phyloP scores from a whole-genome alignment of 2,888 invertebrate species.

The Drosophila quasianomalipes region DNA sequence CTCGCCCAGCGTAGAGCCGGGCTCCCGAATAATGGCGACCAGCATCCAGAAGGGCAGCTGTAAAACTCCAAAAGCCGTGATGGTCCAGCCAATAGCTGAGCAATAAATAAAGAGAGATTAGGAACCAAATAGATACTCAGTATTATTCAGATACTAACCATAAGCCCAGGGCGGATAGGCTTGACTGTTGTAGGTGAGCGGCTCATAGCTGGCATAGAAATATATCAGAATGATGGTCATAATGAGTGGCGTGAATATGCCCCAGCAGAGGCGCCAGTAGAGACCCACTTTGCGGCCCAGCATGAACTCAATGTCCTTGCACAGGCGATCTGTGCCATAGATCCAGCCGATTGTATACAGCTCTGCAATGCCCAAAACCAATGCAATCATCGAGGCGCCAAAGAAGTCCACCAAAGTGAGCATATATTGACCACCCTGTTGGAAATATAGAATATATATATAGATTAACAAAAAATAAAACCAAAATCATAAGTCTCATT shows the following conservation, averaged over 20 bases:
- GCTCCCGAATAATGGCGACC: constrained; percentile 80
- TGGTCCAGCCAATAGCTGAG: constrained; percentile 86
- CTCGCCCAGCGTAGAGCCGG: constrained; percentile 75
- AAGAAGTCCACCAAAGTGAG: constrained; percentile 90
- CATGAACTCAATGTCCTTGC: constrained; percentile 93
- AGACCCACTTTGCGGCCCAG: constrained; percentile 88
- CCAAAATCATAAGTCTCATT: not conserved
- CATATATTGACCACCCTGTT: constrained; percentile 91
- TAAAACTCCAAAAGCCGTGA: constrained; percentile 86
- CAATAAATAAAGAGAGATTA: not conserved
- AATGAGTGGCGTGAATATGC: constrained; percentile 89
- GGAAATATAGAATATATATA: not conserved
- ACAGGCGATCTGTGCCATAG: constrained; percentile 89
- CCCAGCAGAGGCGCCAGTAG: constrained; percentile 94
- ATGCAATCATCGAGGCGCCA: constrained; percentile 91
- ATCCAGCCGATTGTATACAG: constrained; percentile 90
- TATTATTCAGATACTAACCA: constrained; percentile 85
- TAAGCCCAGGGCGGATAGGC: constrained; percentile 88
- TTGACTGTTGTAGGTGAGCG: constrained; percentile 88
- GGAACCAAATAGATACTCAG: accelerated
- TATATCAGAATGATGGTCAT: constrained; percentile 91
- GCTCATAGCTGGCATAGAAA: constrained; percentile 88
- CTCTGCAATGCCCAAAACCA: constrained; percentile 89
- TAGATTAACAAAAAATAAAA: not conserved
- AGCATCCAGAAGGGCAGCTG: constrained; percentile 86